Evolutionary conservation across 2,797 vertebrate species (phyloP).

Genomic region (Catostomus latipinnis): DNA sequence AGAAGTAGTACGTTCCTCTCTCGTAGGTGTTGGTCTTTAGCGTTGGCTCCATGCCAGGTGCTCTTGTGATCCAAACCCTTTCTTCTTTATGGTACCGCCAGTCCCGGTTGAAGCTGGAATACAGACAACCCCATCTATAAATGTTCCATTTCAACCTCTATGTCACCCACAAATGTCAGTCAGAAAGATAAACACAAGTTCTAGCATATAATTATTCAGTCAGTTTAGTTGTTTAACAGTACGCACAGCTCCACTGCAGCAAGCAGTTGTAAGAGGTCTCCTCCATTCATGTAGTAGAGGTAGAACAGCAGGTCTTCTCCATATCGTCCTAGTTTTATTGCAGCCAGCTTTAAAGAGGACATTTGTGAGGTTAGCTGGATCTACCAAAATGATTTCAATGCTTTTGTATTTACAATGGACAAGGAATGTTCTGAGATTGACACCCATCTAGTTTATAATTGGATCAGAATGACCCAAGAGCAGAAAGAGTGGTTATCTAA

Average conservation of each 20-base stretch:
- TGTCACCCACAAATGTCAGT: too few relatives aligned
- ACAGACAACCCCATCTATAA: conserved; percentile 1
- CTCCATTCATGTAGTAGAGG: conserved; percentile 99
- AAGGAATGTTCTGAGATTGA: too few relatives aligned
- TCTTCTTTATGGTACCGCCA: conserved; percentile 99
- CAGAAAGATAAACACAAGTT: too few relatives aligned
- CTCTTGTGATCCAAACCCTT: conserved; percentile 98
- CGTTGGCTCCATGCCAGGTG: conserved; percentile 98
- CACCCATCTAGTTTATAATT: neutral
- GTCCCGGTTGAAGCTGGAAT: conserved; percentile 95
- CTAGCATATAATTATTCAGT: too few relatives aligned
- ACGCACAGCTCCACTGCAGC: conserved; percentile 99
- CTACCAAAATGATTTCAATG: neutral
- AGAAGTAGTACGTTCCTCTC: conserved; percentile 99
- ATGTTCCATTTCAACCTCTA: neutral
- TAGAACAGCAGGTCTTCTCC: conserved; percentile 99
- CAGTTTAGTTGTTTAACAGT: conserved; percentile 44
- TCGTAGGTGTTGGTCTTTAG: conserved; percentile 99
- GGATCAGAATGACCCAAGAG: neutral
- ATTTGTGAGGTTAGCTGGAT: neutral
- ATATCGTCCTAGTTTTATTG: conserved; percentile 98
- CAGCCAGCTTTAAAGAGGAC: conserved; percentile 87
- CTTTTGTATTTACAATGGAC: neutral
- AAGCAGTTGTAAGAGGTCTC: conserved; percentile 98
- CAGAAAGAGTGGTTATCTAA: too few relatives aligned